Percentiles rank a stretch among this genome's conserved stretches.
phyloP scores from a whole-genome alignment of 53 echinoderm and acorn worm genomes.

The Hippasteria phrygiana region DNA sequence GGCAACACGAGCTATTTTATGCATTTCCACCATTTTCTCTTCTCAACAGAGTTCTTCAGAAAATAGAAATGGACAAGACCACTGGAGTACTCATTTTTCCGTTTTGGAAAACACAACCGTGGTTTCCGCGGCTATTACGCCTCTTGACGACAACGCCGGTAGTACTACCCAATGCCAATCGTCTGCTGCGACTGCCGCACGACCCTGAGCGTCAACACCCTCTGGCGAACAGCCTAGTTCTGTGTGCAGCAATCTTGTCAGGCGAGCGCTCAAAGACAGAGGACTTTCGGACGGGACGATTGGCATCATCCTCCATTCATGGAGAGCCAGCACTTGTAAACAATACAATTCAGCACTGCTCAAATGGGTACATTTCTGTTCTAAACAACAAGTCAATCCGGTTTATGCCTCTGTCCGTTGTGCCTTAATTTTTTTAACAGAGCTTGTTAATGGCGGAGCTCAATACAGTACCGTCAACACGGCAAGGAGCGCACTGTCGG shows the following conservation, averaged over 20 bases:
- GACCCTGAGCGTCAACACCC: constrained; percentile 3
- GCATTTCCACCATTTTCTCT: too few relatives aligned
- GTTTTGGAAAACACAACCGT: background rate
- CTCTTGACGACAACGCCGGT: background rate
- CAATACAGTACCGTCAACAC: background rate
- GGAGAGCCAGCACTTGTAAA: background rate
- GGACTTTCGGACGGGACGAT: background rate
- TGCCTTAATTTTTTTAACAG: background rate
- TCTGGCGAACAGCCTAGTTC: background rate
- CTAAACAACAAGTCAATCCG: background rate
- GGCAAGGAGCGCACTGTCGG: background rate
- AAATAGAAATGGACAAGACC: too few relatives aligned
- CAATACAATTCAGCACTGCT: background rate
- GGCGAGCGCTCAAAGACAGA: background rate
- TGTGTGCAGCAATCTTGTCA: constrained; percentile 1
- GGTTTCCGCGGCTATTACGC: background rate
- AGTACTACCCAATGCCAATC: background rate
- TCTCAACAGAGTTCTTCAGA: too few relatives aligned
- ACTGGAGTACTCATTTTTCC: constrained; percentile 11
- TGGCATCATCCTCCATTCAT: background rate
- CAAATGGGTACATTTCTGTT: constrained; percentile 13
- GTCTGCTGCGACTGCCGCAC: background rate
- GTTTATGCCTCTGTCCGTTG: background rate
- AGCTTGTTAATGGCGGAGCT: background rate
- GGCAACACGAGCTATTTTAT: too few relatives aligned